These are phyloP conservation scores for Samia ricini DNA, from an alignment of 1,140 invertebrate genomes.

Conservation along the genomic window DNA sequence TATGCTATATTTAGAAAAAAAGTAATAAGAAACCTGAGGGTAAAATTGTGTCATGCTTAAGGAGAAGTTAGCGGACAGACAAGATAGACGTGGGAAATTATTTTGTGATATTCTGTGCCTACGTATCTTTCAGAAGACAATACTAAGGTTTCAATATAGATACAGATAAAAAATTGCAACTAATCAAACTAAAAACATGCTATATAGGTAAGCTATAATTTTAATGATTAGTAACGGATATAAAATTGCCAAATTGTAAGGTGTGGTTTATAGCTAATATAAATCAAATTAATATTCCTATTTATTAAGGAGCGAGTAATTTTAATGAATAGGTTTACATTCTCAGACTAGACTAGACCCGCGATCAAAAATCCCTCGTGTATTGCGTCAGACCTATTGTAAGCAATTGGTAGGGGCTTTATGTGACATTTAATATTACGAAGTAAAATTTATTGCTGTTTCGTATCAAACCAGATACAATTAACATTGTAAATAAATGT, in stretches of 20 bases:
- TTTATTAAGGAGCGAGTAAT: neutral
- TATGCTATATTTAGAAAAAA: no score
- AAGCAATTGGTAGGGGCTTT: conserved; percentile 2
- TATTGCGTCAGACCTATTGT: conserved; percentile 30
- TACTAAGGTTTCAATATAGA: neutral
- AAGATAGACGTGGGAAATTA: no score
- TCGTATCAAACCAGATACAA: neutral
- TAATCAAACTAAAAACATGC: neutral
- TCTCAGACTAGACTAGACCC: conserved; percentile 9
- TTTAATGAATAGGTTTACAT: conserved; percentile 21
- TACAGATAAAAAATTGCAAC: neutral
- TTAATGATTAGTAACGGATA: neutral
- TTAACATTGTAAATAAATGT: neutral
- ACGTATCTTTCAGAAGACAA: neutral
- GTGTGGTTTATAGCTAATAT: neutral
- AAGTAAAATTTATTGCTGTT: neutral
- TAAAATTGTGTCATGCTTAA: no score
- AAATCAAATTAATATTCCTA: neutral
- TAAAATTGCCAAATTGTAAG: neutral
- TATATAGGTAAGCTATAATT: no score
- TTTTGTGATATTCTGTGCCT: no score
- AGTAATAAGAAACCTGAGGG: no score
- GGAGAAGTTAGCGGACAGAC: no score
- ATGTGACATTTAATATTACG: conserved; percentile 8
- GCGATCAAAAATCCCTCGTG: conserved; percentile 22